Evolutionary conservation across 2,797 vertebrate species (phyloP), one percentile per base, ranked within the genome.

Genomic region (Sebastiscus tertius): DNA sequence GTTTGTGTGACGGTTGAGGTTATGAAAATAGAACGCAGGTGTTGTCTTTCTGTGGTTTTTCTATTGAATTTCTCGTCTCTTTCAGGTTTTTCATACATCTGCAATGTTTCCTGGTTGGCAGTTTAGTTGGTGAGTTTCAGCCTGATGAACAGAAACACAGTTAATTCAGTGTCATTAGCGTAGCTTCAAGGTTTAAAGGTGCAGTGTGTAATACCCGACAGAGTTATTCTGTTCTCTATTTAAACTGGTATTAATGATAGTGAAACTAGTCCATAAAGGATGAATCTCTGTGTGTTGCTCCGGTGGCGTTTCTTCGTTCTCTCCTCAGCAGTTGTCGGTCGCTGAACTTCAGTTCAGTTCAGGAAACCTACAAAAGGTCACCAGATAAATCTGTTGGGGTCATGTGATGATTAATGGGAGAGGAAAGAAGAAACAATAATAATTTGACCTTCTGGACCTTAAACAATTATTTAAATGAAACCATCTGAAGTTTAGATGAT

Each of bases 101-200:
- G 0, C 54, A 9, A 1, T 78, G 80, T 78, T 20, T 88, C 72
- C 81, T 87, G 66, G 0, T 59, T 24, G 71, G 81, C 4, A 2
- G 27, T 70, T 77, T 84, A 74, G 86, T 88, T 72, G 88, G 93
- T 94, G 71, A 93, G 92, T 85, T 62, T 8, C 63, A 59, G 24
- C 22, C 55, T n/a, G 60, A 12, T 13, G 54, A 55, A 55, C 11
- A 36, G 0, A 36, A 36, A 36, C 34, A 36, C 34, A 0, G 34
- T 36, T 36, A 36, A 36, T 36, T 36, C 34, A 36, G 34, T 36
- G 34, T 36, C 34, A 36, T 36, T 36, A 5, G 39, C 39, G 39
- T 42, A 42, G 39, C 39, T 14, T 42, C 13, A 3, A 42, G 39
- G 13, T 42, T 42, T 39, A 31, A 31, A 31, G 29, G 29, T 31